A percentile compares a stretch with the other conserved stretches of the same genome.
These are phyloP conservation scores for Whitmania pigra DNA, from an alignment of 1,140 invertebrate species.

Conservation along the genomic window DNA sequence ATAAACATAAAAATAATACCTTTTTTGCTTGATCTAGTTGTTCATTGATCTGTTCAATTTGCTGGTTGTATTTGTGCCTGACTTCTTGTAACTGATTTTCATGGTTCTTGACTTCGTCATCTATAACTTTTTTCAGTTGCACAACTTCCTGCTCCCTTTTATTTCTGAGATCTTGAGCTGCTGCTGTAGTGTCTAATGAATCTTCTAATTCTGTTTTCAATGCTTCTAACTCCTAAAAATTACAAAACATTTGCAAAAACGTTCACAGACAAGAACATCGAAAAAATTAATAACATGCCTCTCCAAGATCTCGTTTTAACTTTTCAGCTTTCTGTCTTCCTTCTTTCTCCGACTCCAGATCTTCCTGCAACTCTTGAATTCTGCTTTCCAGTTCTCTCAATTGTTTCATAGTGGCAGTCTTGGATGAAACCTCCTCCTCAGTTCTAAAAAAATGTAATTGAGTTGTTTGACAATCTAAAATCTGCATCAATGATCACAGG, in stretches of 20 bases:
- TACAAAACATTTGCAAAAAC: not conserved
- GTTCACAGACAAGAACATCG: not conserved
- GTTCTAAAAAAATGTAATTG: conserved; percentile 30
- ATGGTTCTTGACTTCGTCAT: conserved; percentile 70
- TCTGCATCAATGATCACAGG: not conserved
- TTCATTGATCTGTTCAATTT: conserved; percentile 69
- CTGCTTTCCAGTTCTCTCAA: conserved; percentile 79
- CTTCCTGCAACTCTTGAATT: conserved; percentile 65
- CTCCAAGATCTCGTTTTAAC: conserved; percentile 79
- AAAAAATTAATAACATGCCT: conserved; percentile 40
- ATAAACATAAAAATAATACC: conserved; percentile 26
- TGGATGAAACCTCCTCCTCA: conserved; percentile 65
- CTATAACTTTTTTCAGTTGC: conserved; percentile 74
- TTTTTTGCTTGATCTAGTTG: conserved; percentile 83
- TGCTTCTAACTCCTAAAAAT: conserved; percentile 71
- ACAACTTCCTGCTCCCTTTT: conserved; percentile 89
- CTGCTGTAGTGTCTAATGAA: conserved; percentile 81
- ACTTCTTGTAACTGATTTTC: conserved; percentile 69
- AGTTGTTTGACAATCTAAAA: not conserved
- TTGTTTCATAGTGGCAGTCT: conserved; percentile 71
- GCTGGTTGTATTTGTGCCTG: conserved; percentile 71
- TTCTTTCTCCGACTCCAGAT: conserved; percentile 80
- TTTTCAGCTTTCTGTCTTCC: conserved; percentile 86
- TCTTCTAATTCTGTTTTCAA: conserved; percentile 89
- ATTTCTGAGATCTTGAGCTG: conserved; percentile 69